phyloP scores from a whole-genome alignment of 2,113 vertebrate genomes.

The Bubo scandiacus region DNA sequence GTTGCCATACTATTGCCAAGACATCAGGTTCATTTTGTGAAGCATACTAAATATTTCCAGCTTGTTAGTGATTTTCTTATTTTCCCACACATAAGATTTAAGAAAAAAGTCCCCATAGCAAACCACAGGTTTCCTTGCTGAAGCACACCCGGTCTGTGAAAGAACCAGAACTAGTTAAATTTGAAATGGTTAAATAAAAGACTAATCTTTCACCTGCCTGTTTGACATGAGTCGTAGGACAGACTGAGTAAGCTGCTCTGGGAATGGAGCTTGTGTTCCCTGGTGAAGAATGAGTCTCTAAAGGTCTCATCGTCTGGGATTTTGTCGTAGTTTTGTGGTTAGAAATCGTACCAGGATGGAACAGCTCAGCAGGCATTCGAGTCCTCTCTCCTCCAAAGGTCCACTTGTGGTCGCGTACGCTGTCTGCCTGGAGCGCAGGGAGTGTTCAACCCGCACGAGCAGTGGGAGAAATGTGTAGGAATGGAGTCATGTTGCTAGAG shows the following conservation, averaged over 20 bases:
- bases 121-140: not conserved
- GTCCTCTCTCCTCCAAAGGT: not conserved
- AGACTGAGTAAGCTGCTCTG: not conserved
- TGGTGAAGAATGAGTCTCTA: not conserved
- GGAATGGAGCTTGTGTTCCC: not conserved
- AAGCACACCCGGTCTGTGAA: not conserved
- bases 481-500: not conserved
- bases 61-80: not conserved
- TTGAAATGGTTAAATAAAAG: not conserved
- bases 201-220: not conserved
- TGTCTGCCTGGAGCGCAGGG: not conserved
- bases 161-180: not conserved
- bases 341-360: not conserved
- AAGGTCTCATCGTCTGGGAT: not conserved
- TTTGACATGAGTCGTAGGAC: not conserved
- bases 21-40: not conserved
- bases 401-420: not conserved
- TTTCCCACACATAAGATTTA: not conserved
- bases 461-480: not conserved
- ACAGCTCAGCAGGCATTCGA: constrained; percentile 24
- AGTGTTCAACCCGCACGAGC: not conserved
- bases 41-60: not conserved
- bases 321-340: not conserved
- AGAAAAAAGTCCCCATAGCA: not conserved
- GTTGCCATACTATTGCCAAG: not conserved